Conservation (phyloP, 2,888 invertebrate genomes). For the Cephonodes hylas region DNA sequence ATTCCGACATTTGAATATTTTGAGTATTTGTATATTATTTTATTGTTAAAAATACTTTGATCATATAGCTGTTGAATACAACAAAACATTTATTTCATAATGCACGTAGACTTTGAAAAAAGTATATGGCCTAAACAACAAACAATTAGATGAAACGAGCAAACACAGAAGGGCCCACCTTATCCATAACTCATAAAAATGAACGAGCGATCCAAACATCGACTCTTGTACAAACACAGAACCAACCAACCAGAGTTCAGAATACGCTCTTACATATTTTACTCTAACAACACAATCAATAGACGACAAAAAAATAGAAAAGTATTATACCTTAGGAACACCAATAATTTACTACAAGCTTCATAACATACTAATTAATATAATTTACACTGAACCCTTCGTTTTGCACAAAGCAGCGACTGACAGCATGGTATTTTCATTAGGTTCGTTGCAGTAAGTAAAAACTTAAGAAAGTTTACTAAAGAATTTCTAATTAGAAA, state of each 20-base stretch:
- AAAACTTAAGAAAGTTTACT: slow-evolving; percentile 80
- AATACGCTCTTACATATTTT: background rate
- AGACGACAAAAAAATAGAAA: background rate
- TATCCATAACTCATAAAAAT: slow-evolving; percentile 77
- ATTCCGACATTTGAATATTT: background rate
- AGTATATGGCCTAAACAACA: slow-evolving; percentile 27
- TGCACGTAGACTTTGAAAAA: background rate
- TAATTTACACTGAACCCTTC: slow-evolving; percentile 22
- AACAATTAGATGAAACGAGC: slow-evolving; percentile 56
- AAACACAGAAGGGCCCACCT: slow-evolving; percentile 64
- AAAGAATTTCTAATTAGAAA: slow-evolving; percentile 81
- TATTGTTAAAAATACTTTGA: background rate
- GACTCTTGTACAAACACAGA: slow-evolving; percentile 54
- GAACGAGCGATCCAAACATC: slow-evolving; percentile 63
- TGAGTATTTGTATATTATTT: background rate
- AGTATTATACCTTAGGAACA: too few species aligned
- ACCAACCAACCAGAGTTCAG: slow-evolving; percentile 1
- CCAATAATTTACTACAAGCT: slow-evolving; percentile 15
- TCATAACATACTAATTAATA: slow-evolving; percentile 21
- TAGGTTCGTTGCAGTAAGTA: slow-evolving; percentile 73
- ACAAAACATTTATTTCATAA: fast-evolving
- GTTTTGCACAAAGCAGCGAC: slow-evolving; percentile 34
- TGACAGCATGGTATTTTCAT: slow-evolving; percentile 75
- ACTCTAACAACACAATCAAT: slow-evolving; percentile 1
- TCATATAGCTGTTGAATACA: background rate